Evolutionary conservation across 2,888 invertebrate species (phyloP), one percentile per base, ranked within the genome.

Genomic region (Protodeltote pygarga): DNA sequence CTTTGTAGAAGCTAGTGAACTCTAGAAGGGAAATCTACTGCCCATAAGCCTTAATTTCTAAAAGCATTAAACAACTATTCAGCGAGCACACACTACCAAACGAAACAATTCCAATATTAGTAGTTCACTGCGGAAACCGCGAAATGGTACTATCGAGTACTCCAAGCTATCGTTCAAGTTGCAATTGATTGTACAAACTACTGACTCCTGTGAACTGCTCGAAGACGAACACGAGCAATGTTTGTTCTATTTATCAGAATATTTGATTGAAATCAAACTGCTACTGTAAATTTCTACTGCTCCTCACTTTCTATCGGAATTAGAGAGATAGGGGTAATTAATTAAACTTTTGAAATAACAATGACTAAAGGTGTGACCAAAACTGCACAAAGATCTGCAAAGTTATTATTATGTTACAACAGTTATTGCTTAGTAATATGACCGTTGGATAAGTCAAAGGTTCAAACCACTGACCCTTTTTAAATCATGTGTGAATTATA

Each of bases 181-280:
- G 57, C 75, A 69, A 80, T 78, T 81, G 81, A 81, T 81, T 77
- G 73, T 70, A 74, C 76, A 75, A 81, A 80, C 77, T 79, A 67
- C 65, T 68, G 69, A 67, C 70, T 67, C 55, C 68, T 37, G 21
- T 53, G 57, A 74, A 71, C 75, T 75, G 71, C 73, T 70, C 74
- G 71, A 63, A 71, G 66, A 64, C 65, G 58, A 71, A 68, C 63
- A 50, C 58, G 55, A 42, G 65, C 65, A 74, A 73, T 77, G 76
- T 81, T 81, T 76, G 73, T 62, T 59, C 64, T 67, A 70, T 70
- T 75, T 74, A 74, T 71, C 50, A 59, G 71, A 75, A 77, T 72
- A 73, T 75, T 65, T 64, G 67, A 62, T 60, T 55, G 49, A 62
- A 71, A 68, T 72, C 71, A 71, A 70, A 57, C 54, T 52, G 32